Evolutionary conservation across 2,797 vertebrate genomes (phyloP), one percentile per base, ranked within the genome.

Genomic region (Lepilemur septentrionalis): DNA sequence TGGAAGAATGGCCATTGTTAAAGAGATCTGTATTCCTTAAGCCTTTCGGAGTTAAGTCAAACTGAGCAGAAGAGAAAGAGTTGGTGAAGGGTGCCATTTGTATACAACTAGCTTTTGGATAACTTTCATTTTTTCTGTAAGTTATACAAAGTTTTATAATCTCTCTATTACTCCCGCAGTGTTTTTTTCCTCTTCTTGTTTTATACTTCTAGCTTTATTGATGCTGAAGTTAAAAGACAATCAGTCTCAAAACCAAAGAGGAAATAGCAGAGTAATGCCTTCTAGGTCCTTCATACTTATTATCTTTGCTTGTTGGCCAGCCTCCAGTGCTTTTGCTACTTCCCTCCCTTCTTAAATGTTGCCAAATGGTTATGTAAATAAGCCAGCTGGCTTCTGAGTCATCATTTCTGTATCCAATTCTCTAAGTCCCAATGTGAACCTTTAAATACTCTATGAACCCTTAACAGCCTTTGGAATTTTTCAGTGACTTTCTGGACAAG

Each of bases 311-410:
- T 30, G 8, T 1, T 83, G 86, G 84, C 69, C 43, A 88, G 48
- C 28, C 90, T 81, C 96, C 95, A 92, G 92, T 86, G 65, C 86
- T 46, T 65, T 78, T 76, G 76, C n/a, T 63, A 92, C 76, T 78
- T 72, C 46, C 4, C 81, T 91, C 88, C 73, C 69, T 91, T 80
- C 80, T 92, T 92, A 90, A 95, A 46, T 63, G 76, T 88, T 92
- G 91, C 89, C 95, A 96, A 94, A 94, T 67, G 85, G 78, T 96
- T 93, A 95, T 67, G 76, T 89, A 97, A 97, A 96, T 67, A 97
- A 96, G 57, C 65, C 94, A 94, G 97, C 88, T 48, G 97, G 88
- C 96, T 85, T 96, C 92, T 0, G 0, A 97, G 86, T 91, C 93
- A 80, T 75, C 59, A 84, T 70, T 17, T 41, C n/a, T 78, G n/a